Conservation (phyloP, 2,888 invertebrate genomes). For the Zele albiditarsus region DNA sequence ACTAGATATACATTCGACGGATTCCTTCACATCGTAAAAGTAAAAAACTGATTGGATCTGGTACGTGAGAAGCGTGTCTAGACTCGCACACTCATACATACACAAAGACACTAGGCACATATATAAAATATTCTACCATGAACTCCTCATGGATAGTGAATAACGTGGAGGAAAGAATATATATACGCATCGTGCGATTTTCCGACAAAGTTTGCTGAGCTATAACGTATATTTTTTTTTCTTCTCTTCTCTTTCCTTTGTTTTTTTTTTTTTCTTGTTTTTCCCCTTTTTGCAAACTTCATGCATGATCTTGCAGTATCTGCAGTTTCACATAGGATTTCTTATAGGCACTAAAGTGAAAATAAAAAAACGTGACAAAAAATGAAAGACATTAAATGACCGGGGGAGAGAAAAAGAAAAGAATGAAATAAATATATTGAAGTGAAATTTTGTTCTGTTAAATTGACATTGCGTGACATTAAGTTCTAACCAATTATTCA, state of each 20-base stretch:
- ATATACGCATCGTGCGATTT: constrained; percentile 15
- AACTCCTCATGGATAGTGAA: neutral
- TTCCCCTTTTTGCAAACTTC: neutral
- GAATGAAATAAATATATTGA: neutral
- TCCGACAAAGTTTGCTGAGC: constrained; percentile 17
- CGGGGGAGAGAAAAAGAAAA: neutral
- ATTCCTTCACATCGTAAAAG: constrained; percentile 33
- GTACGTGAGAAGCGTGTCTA: constrained; percentile 50
- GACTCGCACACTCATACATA: neutral
- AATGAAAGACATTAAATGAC: constrained; percentile 20
- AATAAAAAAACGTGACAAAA: neutral
- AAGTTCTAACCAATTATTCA: neutral
- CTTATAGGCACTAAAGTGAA: neutral
- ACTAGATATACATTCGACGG: neutral
- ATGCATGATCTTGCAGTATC: constrained; percentile 20
- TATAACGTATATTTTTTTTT: constrained; percentile 41
- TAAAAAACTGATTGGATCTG: constrained; percentile 60
- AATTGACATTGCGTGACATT: constrained; percentile 12
- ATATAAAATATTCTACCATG: neutral
- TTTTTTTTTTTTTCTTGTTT: constrained; percentile 27
- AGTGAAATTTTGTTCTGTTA: constrained; percentile 5
- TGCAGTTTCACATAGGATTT: neutral
- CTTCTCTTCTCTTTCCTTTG: constrained; percentile 34
- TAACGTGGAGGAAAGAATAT: constrained; percentile 22
- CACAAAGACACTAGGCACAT: constrained; percentile 9